Evolutionary conservation across 92 coral and sea anemone genomes (phyloP), one percentile per base, ranked within the genome.

Genomic region (Porites divaricata): DNA sequence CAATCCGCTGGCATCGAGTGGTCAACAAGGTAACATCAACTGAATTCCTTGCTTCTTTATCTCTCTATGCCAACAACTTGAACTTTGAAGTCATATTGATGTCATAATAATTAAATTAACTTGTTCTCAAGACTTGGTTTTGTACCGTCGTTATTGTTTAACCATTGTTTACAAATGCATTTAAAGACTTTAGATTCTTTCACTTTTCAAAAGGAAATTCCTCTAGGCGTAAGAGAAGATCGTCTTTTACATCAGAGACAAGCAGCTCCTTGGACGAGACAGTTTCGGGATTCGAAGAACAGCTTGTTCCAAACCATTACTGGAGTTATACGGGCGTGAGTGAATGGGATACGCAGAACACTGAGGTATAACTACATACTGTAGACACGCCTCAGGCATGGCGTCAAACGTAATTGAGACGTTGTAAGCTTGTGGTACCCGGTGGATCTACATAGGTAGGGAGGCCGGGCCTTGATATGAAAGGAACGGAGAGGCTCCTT

Each of bases 121-220:
- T 8, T 7, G 16, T 0, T 54, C 4, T 15, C 59, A 12, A 54
- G 59, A 54, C 16, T 15, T 17, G 10, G 58, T 53, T 21, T 17
- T 52, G 77, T 45, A 73, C 41, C 22, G 62, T 23, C 65, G 4
- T n/a, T 48, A 14, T 17, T 2, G 76, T 72, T 45, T 8, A 9
- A 35, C 20, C 20, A 72, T 19, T 16, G 58, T 51, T 52, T 35
- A 35, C 45, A 35, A 5, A 35, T 35, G 45, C 45, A 35, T 35
- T 52, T 35, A 3, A 3, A 3, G 4, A 35, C 45, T 35, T 35
- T 35, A 5, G 45, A 35, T 35, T 35, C 45, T 35, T 73, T 73
- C 77, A 73, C 77, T 73, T 73, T 73, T 62, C 24, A 73, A 62
- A 52, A 21, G 77, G 77, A 51, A 73, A 10, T 73, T 52, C 63